Evolutionary conservation across 2,113 vertebrate genomes (phyloP).

Genomic region (Anguilla rostrata): DNA sequence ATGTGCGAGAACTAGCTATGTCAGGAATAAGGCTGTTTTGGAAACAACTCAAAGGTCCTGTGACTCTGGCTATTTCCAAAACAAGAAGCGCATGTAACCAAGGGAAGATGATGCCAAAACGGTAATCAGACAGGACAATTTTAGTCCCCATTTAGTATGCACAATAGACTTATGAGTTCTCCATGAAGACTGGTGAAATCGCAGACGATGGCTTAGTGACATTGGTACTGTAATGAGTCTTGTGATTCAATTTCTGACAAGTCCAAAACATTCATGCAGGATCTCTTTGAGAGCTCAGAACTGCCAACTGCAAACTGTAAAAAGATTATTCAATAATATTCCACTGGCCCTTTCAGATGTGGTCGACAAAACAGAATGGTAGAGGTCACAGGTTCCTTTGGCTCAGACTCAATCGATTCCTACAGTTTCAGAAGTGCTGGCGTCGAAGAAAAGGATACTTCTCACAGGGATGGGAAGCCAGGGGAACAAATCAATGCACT

Average conservation of each 20-base stretch:
- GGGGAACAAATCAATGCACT: conserved; percentile 33
- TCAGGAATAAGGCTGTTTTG: conserved; percentile 55
- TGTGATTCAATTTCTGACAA: neutral
- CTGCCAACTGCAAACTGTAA: neutral
- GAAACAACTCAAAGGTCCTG: conserved; percentile 35
- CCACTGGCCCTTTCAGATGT: neutral
- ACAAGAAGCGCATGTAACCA: conserved; percentile 14
- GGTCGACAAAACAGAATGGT: conserved; percentile 10
- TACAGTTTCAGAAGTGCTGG: conserved; percentile 37
- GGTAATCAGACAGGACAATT: neutral
- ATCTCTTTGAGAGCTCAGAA: no score
- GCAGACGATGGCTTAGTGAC: no score
- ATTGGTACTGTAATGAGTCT: neutral
- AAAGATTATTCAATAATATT: neutral
- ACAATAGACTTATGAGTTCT: no score
- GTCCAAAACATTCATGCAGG: neutral
- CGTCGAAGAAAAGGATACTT: conserved; percentile 45
- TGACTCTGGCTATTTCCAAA: conserved; percentile 51
- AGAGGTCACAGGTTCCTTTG: conserved; percentile 36
- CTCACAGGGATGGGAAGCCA: conserved; percentile 17
- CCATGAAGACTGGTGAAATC: no score
- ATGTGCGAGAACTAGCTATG: conserved; percentile 8
- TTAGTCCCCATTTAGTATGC: no score
- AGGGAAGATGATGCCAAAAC: no score
- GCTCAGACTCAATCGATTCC: conserved; percentile 38